Base-by-base conservation (phyloP, 1,140 invertebrate genomes). In the Heliconius himera region DNA sequence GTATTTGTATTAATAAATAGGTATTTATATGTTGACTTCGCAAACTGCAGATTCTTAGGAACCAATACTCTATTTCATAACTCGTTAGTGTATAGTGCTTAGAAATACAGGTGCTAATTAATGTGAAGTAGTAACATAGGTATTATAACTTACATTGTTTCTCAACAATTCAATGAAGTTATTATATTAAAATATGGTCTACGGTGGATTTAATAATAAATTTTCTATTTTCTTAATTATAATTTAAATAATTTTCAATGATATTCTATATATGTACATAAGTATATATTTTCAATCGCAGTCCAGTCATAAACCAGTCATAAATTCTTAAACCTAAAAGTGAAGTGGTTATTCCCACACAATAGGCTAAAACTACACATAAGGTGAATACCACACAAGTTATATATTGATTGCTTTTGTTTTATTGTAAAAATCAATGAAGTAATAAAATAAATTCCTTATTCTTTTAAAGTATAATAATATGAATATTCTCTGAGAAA, bases 41-140 rank as follows among this genome's bases (percentile, higher is more conserved):
- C n/a, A n/a, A 29, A 29, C 3, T 66, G 60, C 60, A 66, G 13
- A 26, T 66, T 29, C 60, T 66, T 16, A 16, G 5, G n/a, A 76
- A 16, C 29, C n/a, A 18, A 70, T 76, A 11, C 26, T 4, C 46
- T 76, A 38, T 22, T 72, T 77, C 74, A 18, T 33, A 77, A 70
- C 73, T 76, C 56, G 73, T 79, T 77, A 82, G 74, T 49, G 46
- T 26, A n/a, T n/a, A 26, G 33, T 73, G 22, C 70, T 83, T 81
- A 83, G 72, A 66, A 56, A 18, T 26, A 51, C 49, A 76, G 77
- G 74, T 76, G 74, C 46, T 79, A 83, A 83, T 81, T 78, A 83
- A 71, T 56, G 70, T 83, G 54, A 79, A 80, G 46, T 74, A 74
- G 73, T 26, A 74, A 41, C 73, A 74, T 66, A 66, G 60, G 22